Conservation (phyloP, 2,888 invertebrate genomes). For the Eremobia ochroleuca region DNA sequence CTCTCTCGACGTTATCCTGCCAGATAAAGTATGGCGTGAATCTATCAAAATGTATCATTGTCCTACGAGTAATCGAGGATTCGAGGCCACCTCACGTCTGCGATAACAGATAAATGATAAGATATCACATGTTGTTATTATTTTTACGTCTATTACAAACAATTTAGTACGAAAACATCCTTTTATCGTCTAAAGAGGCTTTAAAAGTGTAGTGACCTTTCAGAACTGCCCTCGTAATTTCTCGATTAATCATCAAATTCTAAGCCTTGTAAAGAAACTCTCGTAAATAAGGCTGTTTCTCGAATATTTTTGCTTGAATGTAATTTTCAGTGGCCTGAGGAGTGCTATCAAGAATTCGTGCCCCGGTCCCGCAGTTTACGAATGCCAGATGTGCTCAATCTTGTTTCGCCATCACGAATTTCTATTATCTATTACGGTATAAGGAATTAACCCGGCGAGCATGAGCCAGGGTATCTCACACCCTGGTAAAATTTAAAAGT, state of each 20-base stretch:
- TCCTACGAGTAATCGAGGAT: constrained; percentile 58
- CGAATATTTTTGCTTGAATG: constrained; percentile 61
- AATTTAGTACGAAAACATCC: neutral
- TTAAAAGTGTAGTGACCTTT: constrained; percentile 33
- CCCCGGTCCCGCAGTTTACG: constrained; percentile 44
- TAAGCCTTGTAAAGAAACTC: constrained; percentile 53
- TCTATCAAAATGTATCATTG: constrained; percentile 38
- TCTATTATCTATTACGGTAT: constrained; percentile 53
- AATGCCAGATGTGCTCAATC: constrained; percentile 63
- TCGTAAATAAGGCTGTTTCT: constrained; percentile 54
- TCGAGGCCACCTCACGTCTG: constrained; percentile 58
- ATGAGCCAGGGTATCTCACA: no score
- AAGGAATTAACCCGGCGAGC: no score
- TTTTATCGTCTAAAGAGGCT: constrained; percentile 29
- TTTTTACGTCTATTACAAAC: constrained; percentile 42
- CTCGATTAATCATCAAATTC: constrained; percentile 46
- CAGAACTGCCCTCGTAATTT: constrained; percentile 36
- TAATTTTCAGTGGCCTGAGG: constrained; percentile 58
- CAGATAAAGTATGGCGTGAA: constrained; percentile 19
- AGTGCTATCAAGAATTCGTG: constrained; percentile 63
- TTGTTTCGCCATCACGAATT: constrained; percentile 56
- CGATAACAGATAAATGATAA: constrained; percentile 55
- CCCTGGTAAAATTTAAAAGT: no score
- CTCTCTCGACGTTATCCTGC: constrained; percentile 1
- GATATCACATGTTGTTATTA: constrained; percentile 51